A percentile compares a stretch with the other conserved stretches of the same genome.
Evolutionary conservation across 2,113 vertebrate genomes (phyloP).

Genomic region (Circaetus gallicus): DNA sequence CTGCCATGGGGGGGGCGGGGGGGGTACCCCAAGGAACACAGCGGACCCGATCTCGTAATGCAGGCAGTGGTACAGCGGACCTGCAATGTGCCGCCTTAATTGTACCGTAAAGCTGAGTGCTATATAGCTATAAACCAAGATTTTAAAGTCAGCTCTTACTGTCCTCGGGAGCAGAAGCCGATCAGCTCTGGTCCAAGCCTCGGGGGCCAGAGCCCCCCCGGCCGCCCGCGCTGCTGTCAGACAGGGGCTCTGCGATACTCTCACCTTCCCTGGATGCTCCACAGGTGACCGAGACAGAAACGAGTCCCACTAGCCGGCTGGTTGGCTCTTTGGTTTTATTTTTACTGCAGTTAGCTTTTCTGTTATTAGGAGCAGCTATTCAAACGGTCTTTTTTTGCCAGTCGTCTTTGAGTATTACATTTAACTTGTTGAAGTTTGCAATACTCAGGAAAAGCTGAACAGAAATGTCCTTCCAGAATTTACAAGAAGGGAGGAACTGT

Average conservation of each 20-base stretch:
- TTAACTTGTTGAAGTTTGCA: background rate
- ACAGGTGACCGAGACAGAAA: fast-evolving
- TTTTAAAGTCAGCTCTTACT: background rate
- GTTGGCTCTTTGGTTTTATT: background rate
- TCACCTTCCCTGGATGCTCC: background rate
- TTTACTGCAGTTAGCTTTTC: background rate
- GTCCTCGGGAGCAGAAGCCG: background rate
- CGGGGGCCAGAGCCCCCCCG: background rate
- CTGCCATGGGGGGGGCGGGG: background rate
- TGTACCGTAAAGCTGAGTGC: background rate
- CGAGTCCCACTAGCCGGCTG: fast-evolving
- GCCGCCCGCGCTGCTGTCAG: background rate
- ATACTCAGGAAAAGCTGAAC: background rate
- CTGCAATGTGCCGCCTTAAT: fast-evolving
- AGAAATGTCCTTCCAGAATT: background rate
- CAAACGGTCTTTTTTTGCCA: background rate
- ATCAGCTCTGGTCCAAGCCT: background rate
- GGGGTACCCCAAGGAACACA: background rate
- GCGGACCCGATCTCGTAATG: fast-evolving
- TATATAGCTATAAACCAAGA: fast-evolving
- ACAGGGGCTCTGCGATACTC: fast-evolving
- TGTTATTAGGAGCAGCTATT: background rate
- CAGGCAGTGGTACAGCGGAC: fast-evolving
- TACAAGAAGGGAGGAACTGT: background rate
- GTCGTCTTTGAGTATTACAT: background rate